Evolutionary conservation across 2,888 invertebrate species (phyloP).

Genomic region (Brachypalpus laphriformis): DNA sequence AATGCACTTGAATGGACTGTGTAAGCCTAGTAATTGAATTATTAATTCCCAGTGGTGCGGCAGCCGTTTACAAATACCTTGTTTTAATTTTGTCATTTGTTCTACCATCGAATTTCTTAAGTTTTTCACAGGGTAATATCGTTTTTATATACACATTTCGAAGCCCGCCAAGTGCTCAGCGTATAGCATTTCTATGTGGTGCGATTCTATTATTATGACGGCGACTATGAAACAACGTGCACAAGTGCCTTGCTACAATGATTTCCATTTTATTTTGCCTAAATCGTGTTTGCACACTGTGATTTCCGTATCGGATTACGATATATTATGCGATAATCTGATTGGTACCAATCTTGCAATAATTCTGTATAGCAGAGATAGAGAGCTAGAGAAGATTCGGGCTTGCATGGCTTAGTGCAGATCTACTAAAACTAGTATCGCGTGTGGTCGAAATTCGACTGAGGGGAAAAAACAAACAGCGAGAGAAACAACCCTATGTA

Average conservation of each 20-base stretch:
- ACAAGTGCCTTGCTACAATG: not conserved
- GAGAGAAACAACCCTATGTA: too few species aligned
- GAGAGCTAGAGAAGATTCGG: too few species aligned
- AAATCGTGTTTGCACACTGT: not conserved
- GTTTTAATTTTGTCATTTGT: conserved; percentile 32
- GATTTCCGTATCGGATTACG: not conserved
- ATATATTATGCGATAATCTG: not conserved
- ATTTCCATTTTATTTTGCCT: not conserved
- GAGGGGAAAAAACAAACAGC: too few species aligned
- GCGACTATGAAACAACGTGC: not conserved
- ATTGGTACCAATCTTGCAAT: not conserved
- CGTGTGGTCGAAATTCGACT: too few species aligned
- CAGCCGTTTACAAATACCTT: conserved; percentile 37
- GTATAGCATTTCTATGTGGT: conserved; percentile 10
- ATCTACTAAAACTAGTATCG: too few species aligned
- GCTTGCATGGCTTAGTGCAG: too few species aligned
- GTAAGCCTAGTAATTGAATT: conserved; percentile 67
- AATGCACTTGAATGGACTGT: conserved; percentile 59
- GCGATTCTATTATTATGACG: conserved; percentile 23
- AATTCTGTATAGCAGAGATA: not conserved
- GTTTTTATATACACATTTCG: conserved; percentile 43
- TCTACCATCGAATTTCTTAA: conserved; percentile 39
- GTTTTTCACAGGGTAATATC: conserved; percentile 42
- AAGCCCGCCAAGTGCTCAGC: conserved; percentile 59
- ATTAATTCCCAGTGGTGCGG: conserved; percentile 38